A percentile compares a stretch with the other conserved stretches of the same genome.
Evolutionary conservation across 2,888 invertebrate species (phyloP).

Genomic region (Neoscelio sp.): DNA sequence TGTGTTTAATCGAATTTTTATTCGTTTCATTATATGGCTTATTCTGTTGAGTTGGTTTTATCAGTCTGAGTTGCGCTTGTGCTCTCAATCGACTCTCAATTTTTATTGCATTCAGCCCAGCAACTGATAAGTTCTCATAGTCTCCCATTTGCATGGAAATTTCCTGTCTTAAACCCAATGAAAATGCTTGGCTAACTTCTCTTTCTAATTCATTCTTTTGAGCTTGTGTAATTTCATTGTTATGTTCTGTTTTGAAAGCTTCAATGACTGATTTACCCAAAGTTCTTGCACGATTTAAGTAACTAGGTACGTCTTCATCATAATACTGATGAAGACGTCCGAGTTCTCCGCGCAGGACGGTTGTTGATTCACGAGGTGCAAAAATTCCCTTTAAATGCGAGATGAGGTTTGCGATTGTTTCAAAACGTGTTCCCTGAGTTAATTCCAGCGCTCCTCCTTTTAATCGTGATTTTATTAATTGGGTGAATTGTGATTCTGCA

Average conservation of each 20-base stretch:
- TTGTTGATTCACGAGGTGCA: slow-evolving; percentile 13
- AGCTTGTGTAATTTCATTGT: not conserved
- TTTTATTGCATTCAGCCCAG: slow-evolving; percentile 11
- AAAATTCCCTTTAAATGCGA: slow-evolving; percentile 11
- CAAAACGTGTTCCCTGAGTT: not conserved
- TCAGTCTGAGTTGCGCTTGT: slow-evolving; percentile 3
- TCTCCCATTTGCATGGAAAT: not conserved
- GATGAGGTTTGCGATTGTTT: not conserved
- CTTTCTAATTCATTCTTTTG: slow-evolving; percentile 15
- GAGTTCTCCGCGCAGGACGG: slow-evolving; percentile 15
- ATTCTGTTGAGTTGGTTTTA: not conserved
- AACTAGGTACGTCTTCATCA: slow-evolving; percentile 33
- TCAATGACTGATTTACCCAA: slow-evolving; percentile 21
- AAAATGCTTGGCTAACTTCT: slow-evolving; percentile 20
- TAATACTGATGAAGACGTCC: slow-evolving; percentile 28
- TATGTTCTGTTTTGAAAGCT: slow-evolving; percentile 27
- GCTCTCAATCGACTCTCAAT: slow-evolving; percentile 6
- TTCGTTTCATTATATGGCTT: too few species aligned
- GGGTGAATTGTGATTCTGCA: not conserved
- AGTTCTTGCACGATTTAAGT: slow-evolving; percentile 12
- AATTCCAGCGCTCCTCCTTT: not conserved
- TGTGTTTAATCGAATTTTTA: too few species aligned
- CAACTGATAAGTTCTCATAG: not conserved
- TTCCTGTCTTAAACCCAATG: slow-evolving; percentile 10
- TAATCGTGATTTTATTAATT: slow-evolving; percentile 8